A percentile compares a stretch with the other conserved stretches of the same genome.
Evolutionary conservation across 2,888 invertebrate genomes (phyloP).

Genomic region (Philhelius pedissequus): DNA sequence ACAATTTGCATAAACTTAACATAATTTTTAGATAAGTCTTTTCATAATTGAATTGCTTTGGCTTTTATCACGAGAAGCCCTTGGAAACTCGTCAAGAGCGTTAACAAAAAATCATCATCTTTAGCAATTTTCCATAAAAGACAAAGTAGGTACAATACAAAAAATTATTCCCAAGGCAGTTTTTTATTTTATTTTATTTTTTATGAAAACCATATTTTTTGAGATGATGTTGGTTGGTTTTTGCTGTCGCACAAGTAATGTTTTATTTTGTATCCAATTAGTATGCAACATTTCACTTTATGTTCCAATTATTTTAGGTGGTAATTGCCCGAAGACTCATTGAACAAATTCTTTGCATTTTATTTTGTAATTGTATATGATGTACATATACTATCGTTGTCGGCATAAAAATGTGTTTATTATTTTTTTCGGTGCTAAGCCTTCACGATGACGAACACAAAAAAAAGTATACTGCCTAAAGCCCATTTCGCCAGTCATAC

Average conservation of each 20-base stretch:
- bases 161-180: background rate
- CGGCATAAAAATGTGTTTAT: background rate
- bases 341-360: background rate
- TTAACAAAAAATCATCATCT: background rate
- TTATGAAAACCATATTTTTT: background rate
- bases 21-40: background rate
- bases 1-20: background rate
- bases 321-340: conserved; percentile 34
- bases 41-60: background rate
- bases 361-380: background rate
- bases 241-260: background rate
- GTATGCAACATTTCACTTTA: conserved; percentile 39
- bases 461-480: background rate
- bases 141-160: background rate
- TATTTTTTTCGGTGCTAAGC: background rate
- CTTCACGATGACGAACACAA: background rate
- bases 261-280: conserved; percentile 31
- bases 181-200: background rate
- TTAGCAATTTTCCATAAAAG: background rate
- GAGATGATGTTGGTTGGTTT: background rate
- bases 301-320: conserved; percentile 47
- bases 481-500: conserved; percentile 41
- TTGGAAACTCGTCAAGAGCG: background rate
- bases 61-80: background rate
- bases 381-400: background rate